Evolutionary conservation across 2,113 vertebrate species (phyloP), one percentile per base, ranked within the genome.

Genomic region (Heterotis niloticus): DNA sequence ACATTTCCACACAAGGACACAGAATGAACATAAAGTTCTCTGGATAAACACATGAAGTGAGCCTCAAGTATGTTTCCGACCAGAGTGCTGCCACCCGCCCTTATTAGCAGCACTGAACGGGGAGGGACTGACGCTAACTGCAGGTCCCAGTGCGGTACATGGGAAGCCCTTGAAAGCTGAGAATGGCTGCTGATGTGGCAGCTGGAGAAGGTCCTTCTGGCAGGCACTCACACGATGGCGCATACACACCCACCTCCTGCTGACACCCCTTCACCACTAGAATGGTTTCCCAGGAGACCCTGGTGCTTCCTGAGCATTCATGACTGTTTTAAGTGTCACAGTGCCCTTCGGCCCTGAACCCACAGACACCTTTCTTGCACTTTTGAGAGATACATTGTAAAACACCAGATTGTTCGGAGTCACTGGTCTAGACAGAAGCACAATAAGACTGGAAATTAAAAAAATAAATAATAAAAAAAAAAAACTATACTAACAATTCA

Each of bases 151-250:
- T 52, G 13, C 13, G 24, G 71, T 74, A 54, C 56, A 17, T 23
- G 54, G n/a, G 24, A 62, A 72, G 54, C 70, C 71, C 57, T 74
- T 74, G 71, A 74, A 74, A 74, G 56, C 26, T 57, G 54, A 17
- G 51, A 57, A 26, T 26, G 12, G 23, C 14, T 74, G 54, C 71
- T 57, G 52, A 57, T 26, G 23, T 54, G 44, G 18, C 34, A 56
- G 70, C 70, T 24, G 10, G n/a, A 4, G 24, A 52, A 72, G 68
- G 34, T 28, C 68, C 18, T 17, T 72, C 44, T 72, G 34, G 51
- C 52, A 59, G 52, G 57, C 71, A 5, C 10, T n/a, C 71, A 17
- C 71, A 34, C 44, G 52, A 56, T n/a, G 44, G 52, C 10, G 28
- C 68, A 44, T n/a, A 14, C 51, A n/a, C 23, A 34, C 34, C 70